These are phyloP conservation scores for Percopsis omiscomaycus DNA, from an alignment of 2,797 vertebrate species.

Conservation along the genomic window DNA sequence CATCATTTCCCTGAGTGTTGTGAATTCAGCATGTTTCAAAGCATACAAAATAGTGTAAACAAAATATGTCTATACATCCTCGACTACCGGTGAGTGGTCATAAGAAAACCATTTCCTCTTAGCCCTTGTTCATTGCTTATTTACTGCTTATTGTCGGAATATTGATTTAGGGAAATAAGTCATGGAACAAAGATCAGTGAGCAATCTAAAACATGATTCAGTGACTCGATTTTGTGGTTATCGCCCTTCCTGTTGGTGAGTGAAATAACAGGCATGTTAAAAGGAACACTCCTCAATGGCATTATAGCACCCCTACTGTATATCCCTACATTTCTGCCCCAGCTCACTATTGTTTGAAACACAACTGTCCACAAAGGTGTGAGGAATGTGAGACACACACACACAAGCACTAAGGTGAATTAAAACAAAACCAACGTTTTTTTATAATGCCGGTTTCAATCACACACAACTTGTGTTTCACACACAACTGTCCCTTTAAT, in stretches of 20 bases:
- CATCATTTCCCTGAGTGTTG: too few species aligned
- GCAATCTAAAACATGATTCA: constrained; percentile 54
- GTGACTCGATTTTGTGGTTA: constrained; percentile 9
- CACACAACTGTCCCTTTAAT: background rate
- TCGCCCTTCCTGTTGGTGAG: constrained; percentile 25
- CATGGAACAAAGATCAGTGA: constrained; percentile 32
- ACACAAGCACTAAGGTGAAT: too few species aligned
- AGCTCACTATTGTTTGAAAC: too few species aligned
- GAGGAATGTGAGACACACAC: too few species aligned
- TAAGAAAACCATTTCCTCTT: constrained; percentile 42
- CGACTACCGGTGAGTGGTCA: constrained; percentile 8
- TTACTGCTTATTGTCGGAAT: constrained; percentile 48
- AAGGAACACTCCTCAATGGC: background rate
- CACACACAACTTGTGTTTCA: too few species aligned
- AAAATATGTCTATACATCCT: constrained; percentile 1
- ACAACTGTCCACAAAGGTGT: too few species aligned
- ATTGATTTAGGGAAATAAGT: constrained; percentile 52
- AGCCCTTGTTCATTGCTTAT: constrained; percentile 44
- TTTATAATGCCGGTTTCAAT: too few species aligned
- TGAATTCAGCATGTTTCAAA: constrained; percentile 2
- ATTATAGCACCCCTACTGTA: too few species aligned
- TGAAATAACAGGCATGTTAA: constrained; percentile 47
- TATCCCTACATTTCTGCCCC: too few species aligned
- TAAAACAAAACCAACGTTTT: too few species aligned
- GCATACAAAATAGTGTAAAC: constrained; percentile 36